Base-by-base conservation (phyloP, 2,888 invertebrate species). In the Pantelozetes paolii region DNA sequence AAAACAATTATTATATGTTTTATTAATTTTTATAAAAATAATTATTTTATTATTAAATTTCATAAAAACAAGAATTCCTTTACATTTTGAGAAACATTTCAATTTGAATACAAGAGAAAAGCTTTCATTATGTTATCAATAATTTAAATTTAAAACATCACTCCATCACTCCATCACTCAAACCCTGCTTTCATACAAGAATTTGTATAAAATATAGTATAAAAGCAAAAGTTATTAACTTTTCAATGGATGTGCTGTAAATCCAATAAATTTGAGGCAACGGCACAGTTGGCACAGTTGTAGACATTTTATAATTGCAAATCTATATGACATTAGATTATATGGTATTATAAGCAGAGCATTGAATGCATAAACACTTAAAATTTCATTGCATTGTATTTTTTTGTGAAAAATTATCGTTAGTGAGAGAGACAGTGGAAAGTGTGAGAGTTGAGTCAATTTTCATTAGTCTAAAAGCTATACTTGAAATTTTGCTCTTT, bases 391-490 rank as follows among this genome's bases (percentile, higher is more conserved):
- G 54, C 23, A n/a, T 54, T n/a, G n/a, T n/a, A n/a, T n/a, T n/a
- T n/a, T n/a, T n/a, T n/a, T n/a, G n/a, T n/a, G n/a, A n/a, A n/a
- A n/a, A n/a, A n/a, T 54, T 23, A 54, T 11, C 18, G 23, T 11
- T 20, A 18, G 54, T 45, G 26, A 20, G 11, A n/a, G 54, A 54
- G 54, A 11, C 20, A 54, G 15, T 45, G 15, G 15, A 45, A 18
- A 11, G 15, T 18, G 18, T 45, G 45, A 45, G 45, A 45, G 45
- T 54, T 26, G n/a, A 54, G 23, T 54, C 54, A 26, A 54, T 54
- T 54, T 54, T 54, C 54, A 54, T 54, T 54, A 54, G 54, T 54
- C 54, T 54, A 54, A 54, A 20, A 54, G 54, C 50, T 6, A 8
- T n/a, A 18, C 20, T n/a, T 13, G 20, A 26, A n/a, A 18, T 23